Evolutionary conservation across 2,888 invertebrate species (phyloP).

Genomic region (Caenorhabditis drosophilae): DNA sequence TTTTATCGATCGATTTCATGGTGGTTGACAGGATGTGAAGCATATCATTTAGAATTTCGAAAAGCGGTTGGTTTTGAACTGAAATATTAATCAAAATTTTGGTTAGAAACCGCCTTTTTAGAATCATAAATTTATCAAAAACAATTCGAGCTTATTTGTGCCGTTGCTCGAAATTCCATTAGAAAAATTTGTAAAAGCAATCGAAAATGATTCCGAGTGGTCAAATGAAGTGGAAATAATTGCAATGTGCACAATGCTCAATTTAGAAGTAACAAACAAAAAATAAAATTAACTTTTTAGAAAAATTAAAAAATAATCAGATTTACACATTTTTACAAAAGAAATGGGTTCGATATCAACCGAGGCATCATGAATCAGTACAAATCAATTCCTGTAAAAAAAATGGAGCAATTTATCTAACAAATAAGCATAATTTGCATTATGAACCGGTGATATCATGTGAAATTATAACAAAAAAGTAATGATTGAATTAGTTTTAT

Average conservation of each 20-base stretch:
- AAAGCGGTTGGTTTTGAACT: background rate
- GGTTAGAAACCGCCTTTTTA: background rate
- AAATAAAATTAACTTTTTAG: background rate
- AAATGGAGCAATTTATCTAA: background rate
- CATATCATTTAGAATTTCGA: background rate
- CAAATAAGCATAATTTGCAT: background rate
- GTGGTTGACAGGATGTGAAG: constrained; percentile 9
- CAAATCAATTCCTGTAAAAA: background rate
- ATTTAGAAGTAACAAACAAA: background rate
- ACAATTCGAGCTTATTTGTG: background rate
- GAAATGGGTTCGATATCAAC: constrained; percentile 1
- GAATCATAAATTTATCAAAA: background rate
- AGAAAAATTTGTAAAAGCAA: background rate
- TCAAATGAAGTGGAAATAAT: constrained; percentile 4
- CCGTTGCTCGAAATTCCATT: background rate
- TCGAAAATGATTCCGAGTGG: background rate
- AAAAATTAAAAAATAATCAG: background rate
- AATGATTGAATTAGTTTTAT: too few relatives aligned
- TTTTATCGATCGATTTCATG: constrained; percentile 16
- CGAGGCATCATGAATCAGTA: background rate
- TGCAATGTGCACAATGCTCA: constrained; percentile 1
- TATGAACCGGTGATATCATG: constrained; percentile 3
- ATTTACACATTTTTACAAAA: background rate
- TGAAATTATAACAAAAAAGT: too few relatives aligned
- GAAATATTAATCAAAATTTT: constrained; percentile 1